A percentile compares a stretch with the other conserved stretches of the same genome.
These are phyloP conservation scores for Ciconia stormi DNA, from an alignment of 2,113 vertebrate species.

Conservation along the genomic window DNA sequence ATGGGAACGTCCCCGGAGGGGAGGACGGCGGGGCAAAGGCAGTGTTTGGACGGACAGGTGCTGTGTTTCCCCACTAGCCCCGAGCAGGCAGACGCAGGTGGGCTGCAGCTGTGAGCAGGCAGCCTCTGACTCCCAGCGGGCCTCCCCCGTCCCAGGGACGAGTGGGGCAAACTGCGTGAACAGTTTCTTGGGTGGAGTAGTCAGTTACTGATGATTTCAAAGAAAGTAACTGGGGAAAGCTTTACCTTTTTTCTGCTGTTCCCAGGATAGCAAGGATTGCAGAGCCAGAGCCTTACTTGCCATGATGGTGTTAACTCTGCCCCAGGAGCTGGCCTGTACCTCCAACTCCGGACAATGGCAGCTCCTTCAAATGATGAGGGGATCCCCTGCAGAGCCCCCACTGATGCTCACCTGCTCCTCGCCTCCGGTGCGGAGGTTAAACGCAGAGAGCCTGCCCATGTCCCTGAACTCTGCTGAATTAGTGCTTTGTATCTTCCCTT, in stretches of 20 bases:
- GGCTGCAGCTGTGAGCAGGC: neutral
- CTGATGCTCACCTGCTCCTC: neutral
- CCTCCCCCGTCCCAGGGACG: fast-evolving
- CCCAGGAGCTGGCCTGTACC: neutral
- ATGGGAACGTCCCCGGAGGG: conserved; percentile 7
- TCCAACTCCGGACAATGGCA: neutral
- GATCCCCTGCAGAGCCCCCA: neutral
- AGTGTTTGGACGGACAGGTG: neutral
- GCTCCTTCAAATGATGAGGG: neutral
- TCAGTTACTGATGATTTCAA: neutral
- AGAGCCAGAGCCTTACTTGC: neutral
- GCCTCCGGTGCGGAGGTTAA: neutral
- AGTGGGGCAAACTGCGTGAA: neutral
- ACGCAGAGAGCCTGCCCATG: neutral
- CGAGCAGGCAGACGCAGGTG: neutral
- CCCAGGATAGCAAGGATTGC: neutral
- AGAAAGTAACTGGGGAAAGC: neutral
- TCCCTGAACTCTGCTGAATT: neutral
- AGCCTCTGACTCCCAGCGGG: neutral
- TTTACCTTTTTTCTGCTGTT: neutral
- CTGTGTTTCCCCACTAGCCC: neutral
- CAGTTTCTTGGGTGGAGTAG: neutral
- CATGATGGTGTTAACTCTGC: neutral
- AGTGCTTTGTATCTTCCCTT: neutral
- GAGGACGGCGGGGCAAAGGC: neutral